Conservation (phyloP, 2,797 vertebrate species). For the Prionace glauca region DNA sequence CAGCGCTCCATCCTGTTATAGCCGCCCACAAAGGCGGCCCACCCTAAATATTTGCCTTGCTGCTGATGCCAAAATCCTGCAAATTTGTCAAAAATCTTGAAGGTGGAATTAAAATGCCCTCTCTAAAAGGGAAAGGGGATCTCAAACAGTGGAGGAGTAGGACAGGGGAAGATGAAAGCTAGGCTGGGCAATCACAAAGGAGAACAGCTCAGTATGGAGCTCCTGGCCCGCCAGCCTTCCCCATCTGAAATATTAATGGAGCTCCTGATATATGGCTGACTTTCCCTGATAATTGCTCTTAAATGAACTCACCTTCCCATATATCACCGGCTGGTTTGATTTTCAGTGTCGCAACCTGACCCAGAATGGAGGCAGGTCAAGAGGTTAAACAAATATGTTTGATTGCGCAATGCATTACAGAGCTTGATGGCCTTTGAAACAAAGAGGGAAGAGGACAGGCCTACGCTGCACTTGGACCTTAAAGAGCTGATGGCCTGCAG, state of each 20-base stretch:
- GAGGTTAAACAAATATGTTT: neutral
- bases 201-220: neutral
- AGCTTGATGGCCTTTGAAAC: neutral
- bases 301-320: slow-evolving; percentile 14
- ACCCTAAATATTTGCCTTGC: neutral
- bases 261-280: neutral
- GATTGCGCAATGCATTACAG: neutral
- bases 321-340: neutral
- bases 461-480: neutral
- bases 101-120: neutral
- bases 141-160: neutral
- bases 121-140: neutral
- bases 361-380: slow-evolving; percentile 1
- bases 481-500: neutral
- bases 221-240: neutral
- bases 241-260: neutral
- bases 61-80: neutral
- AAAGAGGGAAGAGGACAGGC: neutral
- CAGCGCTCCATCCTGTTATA: too few species aligned
- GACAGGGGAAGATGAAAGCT: too few species aligned
- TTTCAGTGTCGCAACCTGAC: slow-evolving; percentile 4
- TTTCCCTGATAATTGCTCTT: slow-evolving; percentile 18
- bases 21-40: too few species aligned
- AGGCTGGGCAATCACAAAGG: neutral
- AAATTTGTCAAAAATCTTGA: neutral